Conservation (phyloP, 2,888 invertebrate genomes). For the Eudasyphora cyanicolor region DNA sequence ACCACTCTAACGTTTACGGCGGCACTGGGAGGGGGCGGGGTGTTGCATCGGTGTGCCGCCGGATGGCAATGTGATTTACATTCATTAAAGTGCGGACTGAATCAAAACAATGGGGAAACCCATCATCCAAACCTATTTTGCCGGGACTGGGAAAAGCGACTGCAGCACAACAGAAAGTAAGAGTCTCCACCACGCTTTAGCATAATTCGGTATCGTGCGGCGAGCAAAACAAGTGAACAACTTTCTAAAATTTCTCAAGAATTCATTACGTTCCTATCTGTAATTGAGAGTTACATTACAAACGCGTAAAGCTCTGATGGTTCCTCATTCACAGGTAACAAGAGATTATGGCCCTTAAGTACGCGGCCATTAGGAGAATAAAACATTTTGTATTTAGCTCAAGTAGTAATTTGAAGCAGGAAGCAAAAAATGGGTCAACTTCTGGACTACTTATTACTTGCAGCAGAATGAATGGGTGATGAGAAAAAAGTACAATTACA, state of each 20-base stretch:
- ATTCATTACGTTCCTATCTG: constrained; percentile 3
- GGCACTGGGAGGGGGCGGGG: background rate
- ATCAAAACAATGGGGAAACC: constrained; percentile 3
- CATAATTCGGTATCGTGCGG: background rate
- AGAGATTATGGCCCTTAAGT: constrained; percentile 3
- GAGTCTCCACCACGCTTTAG: background rate
- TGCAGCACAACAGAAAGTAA: background rate
- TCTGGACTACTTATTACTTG: background rate
- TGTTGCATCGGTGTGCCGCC: constrained; percentile 43
- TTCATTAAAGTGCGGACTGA: constrained; percentile 45
- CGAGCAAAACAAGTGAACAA: background rate
- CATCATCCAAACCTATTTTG: background rate
- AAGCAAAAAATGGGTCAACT: constrained; percentile 1
- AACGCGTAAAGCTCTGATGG: background rate
- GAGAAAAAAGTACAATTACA: too few species aligned
- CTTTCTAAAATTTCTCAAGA: constrained; percentile 20
- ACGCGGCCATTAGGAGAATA: background rate
- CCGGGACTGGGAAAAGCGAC: background rate
- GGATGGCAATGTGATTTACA: constrained; percentile 52
- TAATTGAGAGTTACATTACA: constrained; percentile 3
- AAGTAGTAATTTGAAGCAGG: background rate
- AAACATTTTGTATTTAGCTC: background rate
- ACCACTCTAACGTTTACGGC: background rate
- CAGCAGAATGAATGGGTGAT: background rate
- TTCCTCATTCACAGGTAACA: background rate